Base-by-base conservation (phyloP, 2,888 invertebrate species). In the Hedychridium roseum region DNA sequence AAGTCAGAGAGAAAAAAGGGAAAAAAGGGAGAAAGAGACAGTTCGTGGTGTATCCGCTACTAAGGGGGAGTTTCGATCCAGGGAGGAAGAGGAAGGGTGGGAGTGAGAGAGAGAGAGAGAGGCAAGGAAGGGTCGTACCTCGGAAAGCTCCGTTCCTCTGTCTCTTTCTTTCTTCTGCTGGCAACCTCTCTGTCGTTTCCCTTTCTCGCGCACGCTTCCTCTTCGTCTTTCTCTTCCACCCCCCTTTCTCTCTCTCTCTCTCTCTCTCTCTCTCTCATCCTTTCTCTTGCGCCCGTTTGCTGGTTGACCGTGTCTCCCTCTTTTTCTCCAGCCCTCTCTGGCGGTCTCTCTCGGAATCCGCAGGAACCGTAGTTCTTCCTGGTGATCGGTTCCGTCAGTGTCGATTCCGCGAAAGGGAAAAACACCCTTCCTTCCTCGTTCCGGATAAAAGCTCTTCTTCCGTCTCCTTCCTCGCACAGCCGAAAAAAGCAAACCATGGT, bases 31-130 rank as follows among this genome's bases (percentile, higher is more conserved):
- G 35, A 54, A 43, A 46, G 46, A 49, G 57, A 37, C 40, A 60
- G 51, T 30, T 57, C 85, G 86, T 61, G 57, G 60, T 86, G 78
- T 79, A 71, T 71, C 76, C 76, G 78, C 76, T 74, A 55, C 54
- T 53, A 58, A 64, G 67, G 67, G 55, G 60, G 55, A 64, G 57
- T 61, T 70, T 67, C 65, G 68, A 66, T 68, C 67, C 60, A 52
- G 59, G 52, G 54, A 50, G 51, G 50, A 45, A 64, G 52, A 44
- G 41, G 47, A 57, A 49, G 57, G 39, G 44, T 30, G 21, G 51
- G 55, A n/a, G 41, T 44, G 47, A 42, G 54, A 54, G 34, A 45
- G 48, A 31, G 45, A 43, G 41, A 46, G 36, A 30, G 52, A 35
- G 52, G 48, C 37, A 41, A 52, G 37, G 49, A 57, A 50, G 60